Evolutionary conservation across 2,113 vertebrate species (phyloP).

Genomic region (Lepus americanus): DNA sequence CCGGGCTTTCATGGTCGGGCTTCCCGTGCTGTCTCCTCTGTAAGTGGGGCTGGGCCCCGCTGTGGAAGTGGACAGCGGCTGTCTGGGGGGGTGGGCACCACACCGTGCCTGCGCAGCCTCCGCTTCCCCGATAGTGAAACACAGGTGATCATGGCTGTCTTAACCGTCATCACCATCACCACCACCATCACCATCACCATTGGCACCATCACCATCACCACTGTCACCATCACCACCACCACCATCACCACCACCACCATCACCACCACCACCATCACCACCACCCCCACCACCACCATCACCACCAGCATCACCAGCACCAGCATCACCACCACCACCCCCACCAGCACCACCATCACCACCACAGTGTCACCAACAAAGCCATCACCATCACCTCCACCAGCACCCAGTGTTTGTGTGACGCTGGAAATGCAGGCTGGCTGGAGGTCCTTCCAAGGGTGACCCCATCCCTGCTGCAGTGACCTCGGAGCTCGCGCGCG

Average conservation of each 20-base stretch:
- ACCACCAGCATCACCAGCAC: rapidly evolving
- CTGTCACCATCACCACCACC: not conserved
- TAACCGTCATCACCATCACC: not conserved
- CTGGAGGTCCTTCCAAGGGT: not conserved
- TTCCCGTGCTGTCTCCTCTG: too few relatives aligned
- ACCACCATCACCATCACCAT: not conserved
- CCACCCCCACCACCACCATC: not conserved
- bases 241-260: rapidly evolving
- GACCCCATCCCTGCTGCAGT: not conserved
- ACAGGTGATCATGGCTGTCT: not conserved
- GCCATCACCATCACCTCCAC: too few relatives aligned
- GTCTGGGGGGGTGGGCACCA: not conserved
- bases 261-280: not conserved
- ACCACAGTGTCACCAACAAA: not conserved
- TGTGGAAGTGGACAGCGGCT: not conserved
- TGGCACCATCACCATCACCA: not conserved
- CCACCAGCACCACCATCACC: rapidly evolving
- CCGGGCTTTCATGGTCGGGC: too few relatives aligned
- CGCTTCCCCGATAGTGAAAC: not conserved
- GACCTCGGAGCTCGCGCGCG: not conserved
- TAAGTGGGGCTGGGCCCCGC: not conserved
- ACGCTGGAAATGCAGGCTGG: not conserved
- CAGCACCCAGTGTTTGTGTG: not conserved
- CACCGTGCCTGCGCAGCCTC: rapidly evolving
- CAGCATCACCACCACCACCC: rapidly evolving